Evolutionary conservation across 2,113 vertebrate species (phyloP), one percentile per base, ranked within the genome.

Genomic region (Clarias macrocephalus): DNA sequence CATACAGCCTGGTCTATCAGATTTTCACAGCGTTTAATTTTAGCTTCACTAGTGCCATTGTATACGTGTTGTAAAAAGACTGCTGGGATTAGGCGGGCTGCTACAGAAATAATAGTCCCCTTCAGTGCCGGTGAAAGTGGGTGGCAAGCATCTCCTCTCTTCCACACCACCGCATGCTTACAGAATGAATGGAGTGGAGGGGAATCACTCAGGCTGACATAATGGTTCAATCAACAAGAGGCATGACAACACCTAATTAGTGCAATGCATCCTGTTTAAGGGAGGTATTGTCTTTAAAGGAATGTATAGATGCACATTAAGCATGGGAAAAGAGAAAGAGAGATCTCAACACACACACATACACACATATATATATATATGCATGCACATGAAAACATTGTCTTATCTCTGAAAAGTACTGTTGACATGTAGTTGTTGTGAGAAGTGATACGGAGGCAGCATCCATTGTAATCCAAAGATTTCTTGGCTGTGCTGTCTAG

Each of bases 81-180:
- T 77, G 65, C 25, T 80, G 81, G 76, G 87, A 90, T 81, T 79
- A 86, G 76, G 13, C 52, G 65, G 80, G 57, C 33, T 37, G n/a
- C 70, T 81, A 30, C 42, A 84, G 81, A 80, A 76, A 86, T 84
- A 88, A 88, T 77, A 88, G 80, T 33, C 80, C 81, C 85, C 85
- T 90, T 86, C 30, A 56, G 8, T 82, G 54, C 23, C 80, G 56
- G 62, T 63, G 68, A n/a, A 5, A 52, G 62, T 82, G 80, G 63
- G 62, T 62, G 82, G 60, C 66, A 48, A 73, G 65, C 86, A 86
- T 88, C 81, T 89, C 81, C 86, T 79, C 62, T 91, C 84, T 89
- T 91, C 88, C 88, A 91, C 90, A 91, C 85, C 88, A 88, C 28
- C 75, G 90, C 70, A 85, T 84, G 77, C 79, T 59, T 68, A 60